phyloP scores from a whole-genome alignment of 2,888 invertebrate genomes.

The Automeris io region DNA sequence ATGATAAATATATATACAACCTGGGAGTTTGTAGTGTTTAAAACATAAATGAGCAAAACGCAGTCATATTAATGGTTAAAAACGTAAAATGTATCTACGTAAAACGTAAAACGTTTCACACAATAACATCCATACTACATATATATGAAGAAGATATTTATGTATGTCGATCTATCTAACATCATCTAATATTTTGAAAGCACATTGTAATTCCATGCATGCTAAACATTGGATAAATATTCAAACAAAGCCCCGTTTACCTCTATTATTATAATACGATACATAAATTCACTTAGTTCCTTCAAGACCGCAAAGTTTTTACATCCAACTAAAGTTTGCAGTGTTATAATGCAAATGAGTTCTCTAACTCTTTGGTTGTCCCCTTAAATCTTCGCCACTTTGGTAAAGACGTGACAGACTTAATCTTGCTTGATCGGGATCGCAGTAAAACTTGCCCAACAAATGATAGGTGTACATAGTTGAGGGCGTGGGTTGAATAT shows the following conservation, averaged over 20 bases:
- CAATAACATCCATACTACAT: too few relatives aligned
- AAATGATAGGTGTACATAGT: conserved; percentile 2
- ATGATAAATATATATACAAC: too few relatives aligned
- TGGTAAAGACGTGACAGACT: conserved; percentile 27
- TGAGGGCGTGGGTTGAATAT: neutral
- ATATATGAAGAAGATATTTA: too few relatives aligned
- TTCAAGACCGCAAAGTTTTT: conserved; percentile 51
- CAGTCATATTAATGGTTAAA: too few relatives aligned
- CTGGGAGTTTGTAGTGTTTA: too few relatives aligned
- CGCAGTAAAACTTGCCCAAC: conserved; percentile 2
- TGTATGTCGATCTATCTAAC: too few relatives aligned
- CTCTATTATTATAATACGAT: conserved; percentile 43
- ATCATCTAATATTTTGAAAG: too few relatives aligned
- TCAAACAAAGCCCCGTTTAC: conserved; percentile 34
- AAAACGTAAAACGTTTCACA: too few relatives aligned
- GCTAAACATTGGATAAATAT: too few relatives aligned
- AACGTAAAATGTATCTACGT: too few relatives aligned
- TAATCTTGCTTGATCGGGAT: conserved; percentile 18
- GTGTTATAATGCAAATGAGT: conserved; percentile 58
- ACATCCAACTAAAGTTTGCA: conserved; percentile 37
- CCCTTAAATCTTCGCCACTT: conserved; percentile 29
- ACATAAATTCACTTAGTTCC: conserved; percentile 54
- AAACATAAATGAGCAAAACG: too few relatives aligned
- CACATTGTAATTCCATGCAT: too few relatives aligned
- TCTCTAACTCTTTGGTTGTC: conserved; percentile 33